Base-by-base conservation (phyloP, 2,797 vertebrate genomes). In the Manis crassicaudata region DNA sequence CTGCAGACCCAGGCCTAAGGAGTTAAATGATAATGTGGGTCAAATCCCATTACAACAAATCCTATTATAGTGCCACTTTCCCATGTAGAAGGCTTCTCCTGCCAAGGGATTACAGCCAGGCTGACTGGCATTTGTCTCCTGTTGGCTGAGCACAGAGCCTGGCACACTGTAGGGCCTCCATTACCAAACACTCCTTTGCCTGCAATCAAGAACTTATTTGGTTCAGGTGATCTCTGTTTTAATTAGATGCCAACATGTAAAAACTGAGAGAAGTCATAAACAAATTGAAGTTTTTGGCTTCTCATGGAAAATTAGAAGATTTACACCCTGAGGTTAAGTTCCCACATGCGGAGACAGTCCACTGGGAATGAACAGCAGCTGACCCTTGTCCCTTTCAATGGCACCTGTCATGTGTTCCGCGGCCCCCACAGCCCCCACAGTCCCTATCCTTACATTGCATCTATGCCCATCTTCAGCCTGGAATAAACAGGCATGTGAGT, bases 21-120 rank as follows among this genome's bases (percentile, higher is more conserved):
- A 95, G 79, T 73, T 76, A 65, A 58, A 90, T 62, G 79, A 92
- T 65, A 94, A 95, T 84, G 50, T 6, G 7, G 70, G 50, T 83
- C 72, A 65, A 90, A 90, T 89, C 91, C 46, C 70, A 83, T 75
- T 16, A 67, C 3, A 5, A 56, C 85, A 92, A 94, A 58, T 94
- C 79, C 93, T 68, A 46, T 86, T 75, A 83, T 1, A 76, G 46
- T 14, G 7, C 56, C 58, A 29, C 40, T 67, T 80, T 58, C 65
- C 50, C 0, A 0, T 1, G 14, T 1, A 16, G 32, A 43, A 60
- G 21, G 6, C 58, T 54, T 20, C n/a, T 23, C 63, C 82, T 56
- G 1, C 21, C 11, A 0, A 35, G 32, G 72, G 25, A 29, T 67
- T 7, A 29, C 7, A 10, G 65, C 20, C 14, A 0, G 2, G 43